Conservation (phyloP, 2,113 vertebrate genomes). For the Syngnathus floridae region DNA sequence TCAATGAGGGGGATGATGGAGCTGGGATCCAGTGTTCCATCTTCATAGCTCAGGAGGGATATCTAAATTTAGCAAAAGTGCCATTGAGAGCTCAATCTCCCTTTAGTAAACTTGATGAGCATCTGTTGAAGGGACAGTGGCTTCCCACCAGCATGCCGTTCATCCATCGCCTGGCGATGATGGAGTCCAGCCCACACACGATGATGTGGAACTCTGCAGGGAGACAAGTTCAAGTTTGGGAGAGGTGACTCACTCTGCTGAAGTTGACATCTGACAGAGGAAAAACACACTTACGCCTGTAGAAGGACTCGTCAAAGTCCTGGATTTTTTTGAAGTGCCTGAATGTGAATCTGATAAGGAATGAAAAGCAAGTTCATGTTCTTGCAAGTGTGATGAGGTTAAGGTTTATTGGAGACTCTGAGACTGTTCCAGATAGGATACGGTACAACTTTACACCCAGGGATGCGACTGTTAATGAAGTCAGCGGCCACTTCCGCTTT, state of each 20-base stretch:
- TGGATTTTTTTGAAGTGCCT: conserved; percentile 97
- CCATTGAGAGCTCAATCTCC: not conserved
- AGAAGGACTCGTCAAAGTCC: conserved; percentile 91
- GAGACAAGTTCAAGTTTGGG: not conserved
- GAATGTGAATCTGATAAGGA: conserved; percentile 65
- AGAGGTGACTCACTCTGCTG: not conserved
- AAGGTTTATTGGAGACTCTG: not conserved
- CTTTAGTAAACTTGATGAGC: not conserved
- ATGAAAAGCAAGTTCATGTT: not conserved
- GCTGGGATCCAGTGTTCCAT: conserved; percentile 85
- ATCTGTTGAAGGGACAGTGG: not conserved
- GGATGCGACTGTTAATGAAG: conserved; percentile 86
- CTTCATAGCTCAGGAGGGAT: conserved; percentile 87
- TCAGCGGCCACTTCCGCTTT: conserved; percentile 95
- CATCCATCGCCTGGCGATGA: conserved; percentile 92
- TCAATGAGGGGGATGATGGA: conserved; percentile 95
- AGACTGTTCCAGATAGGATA: conserved; percentile 76
- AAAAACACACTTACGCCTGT: conserved; percentile 78
- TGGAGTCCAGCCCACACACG: conserved; percentile 90
- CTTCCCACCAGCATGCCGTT: conserved; percentile 88
- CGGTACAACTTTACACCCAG: conserved; percentile 84
- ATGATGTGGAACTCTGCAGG: conserved; percentile 89
- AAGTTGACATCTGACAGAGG: not conserved
- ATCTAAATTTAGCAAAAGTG: conserved; percentile 39
- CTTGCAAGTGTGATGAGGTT: not conserved